Conservation (phyloP, 2,888 invertebrate species). For the Schizotus pectinicornis region DNA sequence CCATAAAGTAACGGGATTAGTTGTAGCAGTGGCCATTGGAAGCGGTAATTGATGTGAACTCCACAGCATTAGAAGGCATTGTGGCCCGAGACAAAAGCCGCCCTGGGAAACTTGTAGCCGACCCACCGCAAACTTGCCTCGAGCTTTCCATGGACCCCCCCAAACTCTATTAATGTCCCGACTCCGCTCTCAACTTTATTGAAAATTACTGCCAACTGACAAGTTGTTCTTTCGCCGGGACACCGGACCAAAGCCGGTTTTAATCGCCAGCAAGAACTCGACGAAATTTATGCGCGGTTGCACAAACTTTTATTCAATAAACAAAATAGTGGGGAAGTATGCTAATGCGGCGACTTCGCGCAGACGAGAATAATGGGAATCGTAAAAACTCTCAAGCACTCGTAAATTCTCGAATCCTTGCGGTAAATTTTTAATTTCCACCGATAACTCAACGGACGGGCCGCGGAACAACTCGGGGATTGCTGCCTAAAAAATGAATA, state of each 20-base stretch:
- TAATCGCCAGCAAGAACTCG: slow-evolving; percentile 3
- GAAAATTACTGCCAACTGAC: slow-evolving; percentile 27
- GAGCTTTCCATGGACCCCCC: slow-evolving; percentile 18
- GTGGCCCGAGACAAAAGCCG: slow-evolving; percentile 29
- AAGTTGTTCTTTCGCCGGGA: slow-evolving; percentile 8
- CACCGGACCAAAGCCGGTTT: not conserved
- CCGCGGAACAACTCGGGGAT: too few species aligned
- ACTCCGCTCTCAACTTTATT: slow-evolving; percentile 25
- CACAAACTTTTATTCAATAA: not conserved
- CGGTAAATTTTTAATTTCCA: slow-evolving; percentile 15
- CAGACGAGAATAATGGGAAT: slow-evolving; percentile 12
- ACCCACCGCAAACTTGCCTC: slow-evolving; percentile 27
- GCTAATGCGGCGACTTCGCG: slow-evolving; percentile 13
- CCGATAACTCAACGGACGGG: slow-evolving; percentile 6
- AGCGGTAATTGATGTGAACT: slow-evolving; percentile 29
- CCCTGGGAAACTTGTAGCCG: slow-evolving; percentile 28
- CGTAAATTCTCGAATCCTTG: slow-evolving; percentile 17
- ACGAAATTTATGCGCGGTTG: not conserved
- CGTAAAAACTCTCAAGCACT: slow-evolving; percentile 9
- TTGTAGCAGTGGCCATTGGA: slow-evolving; percentile 34
- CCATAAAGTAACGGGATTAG: slow-evolving; percentile 33
- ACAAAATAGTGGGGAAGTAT: slow-evolving; percentile 6
- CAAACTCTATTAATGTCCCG: slow-evolving; percentile 26
- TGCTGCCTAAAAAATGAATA: too few species aligned
- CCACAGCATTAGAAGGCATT: slow-evolving; percentile 30